phyloP scores from a whole-genome alignment of 2,113 vertebrate species.

The Seriola dumerili region DNA sequence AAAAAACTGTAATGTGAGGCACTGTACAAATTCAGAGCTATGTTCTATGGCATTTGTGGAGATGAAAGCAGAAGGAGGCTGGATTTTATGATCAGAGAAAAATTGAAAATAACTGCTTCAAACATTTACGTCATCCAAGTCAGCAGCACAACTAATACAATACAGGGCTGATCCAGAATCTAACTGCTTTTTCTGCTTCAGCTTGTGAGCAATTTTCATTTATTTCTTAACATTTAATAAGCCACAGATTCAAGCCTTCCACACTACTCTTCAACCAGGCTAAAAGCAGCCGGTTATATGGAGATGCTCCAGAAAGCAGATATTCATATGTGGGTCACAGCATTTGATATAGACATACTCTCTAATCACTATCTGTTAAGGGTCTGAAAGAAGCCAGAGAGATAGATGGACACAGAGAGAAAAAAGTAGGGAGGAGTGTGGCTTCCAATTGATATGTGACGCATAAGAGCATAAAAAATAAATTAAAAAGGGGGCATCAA shows the following conservation, averaged over 20 bases:
- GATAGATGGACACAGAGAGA: not conserved
- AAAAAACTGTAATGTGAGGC: not conserved
- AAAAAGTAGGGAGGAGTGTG: not conserved
- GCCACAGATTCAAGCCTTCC: not conserved
- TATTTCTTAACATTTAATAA: slow-evolving; percentile 8
- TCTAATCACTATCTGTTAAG: slow-evolving; percentile 10
- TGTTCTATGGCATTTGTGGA: not conserved
- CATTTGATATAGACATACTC: not conserved
- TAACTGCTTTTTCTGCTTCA: not conserved
- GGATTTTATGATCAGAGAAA: not conserved
- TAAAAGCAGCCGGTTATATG: not conserved
- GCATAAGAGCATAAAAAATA: not conserved
- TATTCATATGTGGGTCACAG: slow-evolving; percentile 8
- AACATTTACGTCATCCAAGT: slow-evolving; percentile 13
- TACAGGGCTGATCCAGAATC: not conserved
- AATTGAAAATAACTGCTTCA: not conserved
- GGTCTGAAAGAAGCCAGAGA: not conserved
- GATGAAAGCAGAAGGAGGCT: not conserved
- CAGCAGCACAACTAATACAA: slow-evolving; percentile 13
- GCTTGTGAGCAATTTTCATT: not conserved
- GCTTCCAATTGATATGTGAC: not conserved
- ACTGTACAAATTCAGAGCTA: not conserved
- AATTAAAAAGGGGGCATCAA: not conserved
- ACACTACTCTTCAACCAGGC: not conserved
- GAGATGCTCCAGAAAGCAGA: slow-evolving; percentile 1